phyloP scores from a whole-genome alignment of 2,113 vertebrate species.

The Caranx melampygus region DNA sequence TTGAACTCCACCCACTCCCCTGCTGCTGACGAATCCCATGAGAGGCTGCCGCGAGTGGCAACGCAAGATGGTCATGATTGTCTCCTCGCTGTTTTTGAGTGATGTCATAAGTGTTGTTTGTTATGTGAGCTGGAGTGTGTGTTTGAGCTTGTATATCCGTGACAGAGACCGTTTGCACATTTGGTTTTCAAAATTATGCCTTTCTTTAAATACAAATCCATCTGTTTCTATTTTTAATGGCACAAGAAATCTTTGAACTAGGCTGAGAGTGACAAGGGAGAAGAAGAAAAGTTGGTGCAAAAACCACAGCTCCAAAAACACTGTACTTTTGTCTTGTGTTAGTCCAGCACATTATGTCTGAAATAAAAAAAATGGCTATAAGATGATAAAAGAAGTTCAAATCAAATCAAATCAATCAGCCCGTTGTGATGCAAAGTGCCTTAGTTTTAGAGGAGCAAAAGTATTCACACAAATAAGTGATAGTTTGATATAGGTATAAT shows the following conservation, averaged over 20 bases:
- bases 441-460: neutral
- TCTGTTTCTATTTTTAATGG: conserved; percentile 22
- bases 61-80: conserved; percentile 44
- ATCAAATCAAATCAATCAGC: no score
- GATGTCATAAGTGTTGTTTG: conserved; percentile 36
- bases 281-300: conserved; percentile 4
- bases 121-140: neutral
- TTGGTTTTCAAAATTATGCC: neutral
- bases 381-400: no score
- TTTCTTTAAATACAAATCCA: conserved; percentile 14
- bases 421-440: neutral
- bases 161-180: conserved; percentile 3
- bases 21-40: conserved; percentile 50
- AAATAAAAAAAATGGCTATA: neutral
- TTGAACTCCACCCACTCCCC: conserved; percentile 67
- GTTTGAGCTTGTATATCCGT: neutral
- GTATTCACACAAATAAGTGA: neutral
- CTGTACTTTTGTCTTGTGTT: neutral
- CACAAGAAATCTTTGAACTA: neutral
- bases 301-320: neutral
- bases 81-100: conserved; percentile 39
- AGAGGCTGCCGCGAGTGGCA: conserved; percentile 17
- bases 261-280: neutral
- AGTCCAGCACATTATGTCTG: neutral
- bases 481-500: neutral